Conservation (phyloP, 2,113 vertebrate species). For the Lophotis ruficrista region DNA sequence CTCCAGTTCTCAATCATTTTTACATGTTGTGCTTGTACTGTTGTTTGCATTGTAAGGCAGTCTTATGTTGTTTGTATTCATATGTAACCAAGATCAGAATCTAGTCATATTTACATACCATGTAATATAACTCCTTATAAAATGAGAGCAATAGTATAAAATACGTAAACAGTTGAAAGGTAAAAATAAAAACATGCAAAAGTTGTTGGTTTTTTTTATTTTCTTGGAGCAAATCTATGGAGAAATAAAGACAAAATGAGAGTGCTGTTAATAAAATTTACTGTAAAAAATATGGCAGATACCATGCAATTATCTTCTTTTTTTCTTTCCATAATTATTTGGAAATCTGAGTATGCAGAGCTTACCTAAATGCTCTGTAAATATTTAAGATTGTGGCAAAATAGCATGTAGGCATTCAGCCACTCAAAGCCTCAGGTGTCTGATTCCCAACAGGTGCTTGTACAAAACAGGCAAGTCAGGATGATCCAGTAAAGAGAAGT, state of each 20-base stretch:
- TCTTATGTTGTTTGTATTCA: constrained; percentile 2
- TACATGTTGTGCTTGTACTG: not conserved
- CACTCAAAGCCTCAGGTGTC: not conserved
- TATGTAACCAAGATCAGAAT: not conserved
- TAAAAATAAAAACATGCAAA: not conserved
- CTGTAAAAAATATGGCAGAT: not conserved
- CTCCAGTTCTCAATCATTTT: constrained; percentile 26
- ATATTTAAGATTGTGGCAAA: not conserved
- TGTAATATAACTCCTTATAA: not conserved
- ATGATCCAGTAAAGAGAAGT: not conserved
- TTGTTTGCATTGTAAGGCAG: not conserved
- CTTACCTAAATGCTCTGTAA: not conserved
- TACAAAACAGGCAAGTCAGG: not conserved
- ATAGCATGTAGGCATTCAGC: not conserved
- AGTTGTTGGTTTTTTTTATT: not conserved
- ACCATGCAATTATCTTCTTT: not conserved
- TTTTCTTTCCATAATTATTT: not conserved
- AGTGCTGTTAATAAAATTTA: not conserved
- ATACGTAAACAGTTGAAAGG: constrained; percentile 1
- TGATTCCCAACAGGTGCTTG: not conserved
- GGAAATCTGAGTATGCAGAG: not conserved
- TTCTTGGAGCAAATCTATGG: not conserved
- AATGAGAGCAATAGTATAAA: not conserved
- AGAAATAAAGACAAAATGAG: not conserved
- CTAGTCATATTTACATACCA: not conserved